These are phyloP conservation scores for Griposia aprilina DNA, from an alignment of 2,888 invertebrate genomes.

Conservation along the genomic window DNA sequence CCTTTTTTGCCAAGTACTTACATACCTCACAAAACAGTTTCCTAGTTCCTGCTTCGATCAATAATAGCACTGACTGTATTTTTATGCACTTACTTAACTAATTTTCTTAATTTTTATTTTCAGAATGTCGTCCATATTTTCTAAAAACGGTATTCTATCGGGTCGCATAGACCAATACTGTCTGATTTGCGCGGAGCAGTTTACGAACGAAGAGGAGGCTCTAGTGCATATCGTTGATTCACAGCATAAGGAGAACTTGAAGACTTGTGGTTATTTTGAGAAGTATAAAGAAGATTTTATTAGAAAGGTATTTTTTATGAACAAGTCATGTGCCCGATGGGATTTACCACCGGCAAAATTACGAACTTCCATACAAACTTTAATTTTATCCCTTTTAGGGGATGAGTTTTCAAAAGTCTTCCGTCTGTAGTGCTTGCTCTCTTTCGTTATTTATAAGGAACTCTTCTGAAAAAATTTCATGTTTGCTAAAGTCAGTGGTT, in stretches of 20 bases:
- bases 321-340: background rate
- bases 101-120: conserved; percentile 10
- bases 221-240: conserved; percentile 25
- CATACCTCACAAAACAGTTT: background rate
- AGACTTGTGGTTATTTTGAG: conserved; percentile 35
- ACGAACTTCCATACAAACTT: background rate
- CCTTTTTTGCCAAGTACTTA: background rate
- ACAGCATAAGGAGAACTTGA: conserved; percentile 28
- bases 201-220: conserved; percentile 33
- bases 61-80: too few species aligned
- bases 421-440: background rate
- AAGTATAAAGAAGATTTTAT: conserved; percentile 48
- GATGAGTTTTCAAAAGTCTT: background rate
- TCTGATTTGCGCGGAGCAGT: conserved; percentile 31
- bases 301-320: conserved; percentile 39
- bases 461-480: background rate
- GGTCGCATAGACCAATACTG: conserved; percentile 50
- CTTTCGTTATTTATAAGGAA: background rate
- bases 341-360: background rate
- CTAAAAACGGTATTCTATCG: conserved; percentile 48
- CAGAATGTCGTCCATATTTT: conserved; percentile 56
- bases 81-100: background rate
- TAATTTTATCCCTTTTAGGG: background rate
- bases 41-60: background rate
- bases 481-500: background rate